phyloP scores from a whole-genome alignment of 2,113 vertebrate genomes.

The Dicrurus megarhynchus region DNA sequence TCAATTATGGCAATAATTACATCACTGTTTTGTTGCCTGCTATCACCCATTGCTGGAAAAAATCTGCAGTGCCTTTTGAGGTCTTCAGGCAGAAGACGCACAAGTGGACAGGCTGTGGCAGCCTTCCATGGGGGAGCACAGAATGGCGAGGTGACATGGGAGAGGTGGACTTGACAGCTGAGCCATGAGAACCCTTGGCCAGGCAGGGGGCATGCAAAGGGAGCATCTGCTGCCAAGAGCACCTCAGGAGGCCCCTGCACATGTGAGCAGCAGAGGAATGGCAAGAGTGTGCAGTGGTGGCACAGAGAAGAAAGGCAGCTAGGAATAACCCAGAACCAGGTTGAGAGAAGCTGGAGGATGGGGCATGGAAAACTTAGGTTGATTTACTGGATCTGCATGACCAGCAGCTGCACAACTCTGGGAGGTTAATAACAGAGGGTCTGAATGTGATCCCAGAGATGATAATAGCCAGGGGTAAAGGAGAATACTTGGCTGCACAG shows the following conservation, averaged over 20 bases:
- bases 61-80: neutral
- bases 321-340: neutral
- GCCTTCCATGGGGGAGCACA: neutral
- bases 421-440: neutral
- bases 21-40: neutral
- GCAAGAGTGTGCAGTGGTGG: neutral
- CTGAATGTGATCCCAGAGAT: neutral
- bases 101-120: neutral
- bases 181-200: neutral
- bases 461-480: neutral
- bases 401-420: neutral
- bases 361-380: neutral
- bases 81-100: neutral
- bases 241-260: accelerated
- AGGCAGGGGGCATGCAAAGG: neutral
- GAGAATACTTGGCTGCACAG: neutral
- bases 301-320: neutral
- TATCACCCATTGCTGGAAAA: neutral
- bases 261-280: accelerated
- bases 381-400: neutral
- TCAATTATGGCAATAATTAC: neutral
- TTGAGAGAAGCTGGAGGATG: neutral
- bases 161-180: neutral
- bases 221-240: neutral
- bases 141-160: neutral